Percentiles rank a stretch among this genome's conserved stretches.
These are phyloP conservation scores for Aythya baeri DNA, from an alignment of 2,113 vertebrate species.

Conservation along the genomic window DNA sequence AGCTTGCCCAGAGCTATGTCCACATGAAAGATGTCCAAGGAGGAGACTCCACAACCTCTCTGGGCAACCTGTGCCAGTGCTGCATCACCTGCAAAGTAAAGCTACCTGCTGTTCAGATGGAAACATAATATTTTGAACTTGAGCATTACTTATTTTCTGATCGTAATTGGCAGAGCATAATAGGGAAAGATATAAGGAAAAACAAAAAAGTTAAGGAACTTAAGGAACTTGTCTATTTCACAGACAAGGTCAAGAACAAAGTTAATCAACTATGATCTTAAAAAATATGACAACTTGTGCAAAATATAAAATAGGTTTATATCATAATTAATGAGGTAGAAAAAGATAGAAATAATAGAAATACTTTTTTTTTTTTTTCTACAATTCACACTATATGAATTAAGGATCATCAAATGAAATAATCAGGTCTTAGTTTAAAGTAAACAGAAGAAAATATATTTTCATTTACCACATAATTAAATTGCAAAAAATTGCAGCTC, in stretches of 20 bases:
- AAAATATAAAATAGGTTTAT: neutral
- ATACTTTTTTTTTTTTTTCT: neutral
- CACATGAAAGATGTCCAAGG: neutral
- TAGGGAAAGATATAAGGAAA: neutral
- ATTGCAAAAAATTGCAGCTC: neutral
- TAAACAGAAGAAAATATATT: neutral
- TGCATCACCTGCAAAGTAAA: too few relatives aligned
- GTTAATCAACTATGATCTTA: neutral
- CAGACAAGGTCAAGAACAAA: neutral
- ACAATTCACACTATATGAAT: neutral
- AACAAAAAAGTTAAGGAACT: neutral
- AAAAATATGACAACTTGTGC: neutral
- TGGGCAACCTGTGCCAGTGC: neutral
- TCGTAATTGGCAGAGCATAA: neutral
- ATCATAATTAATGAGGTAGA: neutral
- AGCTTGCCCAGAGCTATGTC: neutral
- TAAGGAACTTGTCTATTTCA: neutral
- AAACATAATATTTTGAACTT: neutral
- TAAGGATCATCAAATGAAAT: neutral
- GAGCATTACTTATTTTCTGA: neutral
- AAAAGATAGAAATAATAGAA: neutral
- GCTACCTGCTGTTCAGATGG: neutral
- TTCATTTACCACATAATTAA: neutral
- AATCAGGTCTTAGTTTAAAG: neutral
- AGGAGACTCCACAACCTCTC: neutral